Conservation (phyloP, 2,113 vertebrate species). For the Anthoscopus minutus region DNA sequence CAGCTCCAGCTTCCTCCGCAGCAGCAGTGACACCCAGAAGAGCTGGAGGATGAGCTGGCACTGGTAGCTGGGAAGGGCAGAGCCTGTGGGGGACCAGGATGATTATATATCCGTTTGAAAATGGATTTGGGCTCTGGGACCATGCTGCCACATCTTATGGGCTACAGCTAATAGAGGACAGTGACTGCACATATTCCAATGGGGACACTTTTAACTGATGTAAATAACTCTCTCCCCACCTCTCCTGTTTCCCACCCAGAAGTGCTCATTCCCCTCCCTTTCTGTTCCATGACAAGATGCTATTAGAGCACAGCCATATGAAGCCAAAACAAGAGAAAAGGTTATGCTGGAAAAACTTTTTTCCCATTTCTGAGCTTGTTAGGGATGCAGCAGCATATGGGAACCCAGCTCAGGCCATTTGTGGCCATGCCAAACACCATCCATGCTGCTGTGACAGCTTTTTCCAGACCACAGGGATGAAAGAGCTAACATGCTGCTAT, state of each 20-base stretch:
- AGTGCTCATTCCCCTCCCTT: background rate
- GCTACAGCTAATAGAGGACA: background rate
- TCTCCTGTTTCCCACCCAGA: background rate
- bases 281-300: fast-evolving
- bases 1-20: background rate
- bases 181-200: background rate
- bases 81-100: background rate
- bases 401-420: background rate
- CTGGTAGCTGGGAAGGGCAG: background rate
- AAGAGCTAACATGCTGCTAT: background rate
- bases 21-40: background rate
- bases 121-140: background rate
- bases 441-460: background rate
- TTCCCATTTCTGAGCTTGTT: background rate
- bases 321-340: background rate
- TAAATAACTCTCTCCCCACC: background rate
- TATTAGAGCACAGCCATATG: background rate
- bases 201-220: background rate
- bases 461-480: background rate
- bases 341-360: background rate
- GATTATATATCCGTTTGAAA: background rate
- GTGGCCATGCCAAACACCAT: background rate
- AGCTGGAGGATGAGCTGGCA: background rate
- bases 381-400: fast-evolving
- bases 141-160: background rate